Evolutionary conservation across 2,113 vertebrate genomes (phyloP), one percentile per base, ranked within the genome.

Genomic region (Cairina moschata): DNA sequence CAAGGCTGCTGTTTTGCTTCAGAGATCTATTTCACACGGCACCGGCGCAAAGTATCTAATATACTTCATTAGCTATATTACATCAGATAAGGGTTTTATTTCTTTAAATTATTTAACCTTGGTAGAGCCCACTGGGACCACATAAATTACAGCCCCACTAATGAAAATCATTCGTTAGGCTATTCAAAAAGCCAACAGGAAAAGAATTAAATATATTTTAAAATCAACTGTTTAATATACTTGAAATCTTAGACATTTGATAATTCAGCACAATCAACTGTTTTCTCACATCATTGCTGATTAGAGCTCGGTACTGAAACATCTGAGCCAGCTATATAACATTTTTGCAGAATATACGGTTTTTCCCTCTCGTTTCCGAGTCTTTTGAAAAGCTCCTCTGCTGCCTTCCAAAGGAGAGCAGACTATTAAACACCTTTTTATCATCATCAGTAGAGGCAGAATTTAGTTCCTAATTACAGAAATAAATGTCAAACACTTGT

Each of bases 91-190:
- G 67, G 94, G 94, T 18, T 95, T 98, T 96, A 96, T 98, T 97
- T 96, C 97, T 94, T 97, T 98, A 98, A 98, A 98, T 98, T 98
- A 98, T 98, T 98, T 98, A 98, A 98, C 98, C 97, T 97, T 97
- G 95, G 89, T 85, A 92, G 94, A 86, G 97, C 97, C 95, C 96
- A 91, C 93, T 95, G 97, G 97, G 96, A 98, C 96, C 85, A 90
- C 95, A 97, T 98, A 97, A 98, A 97, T 98, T 97, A 97, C 93
- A 83, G 95, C 95, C 94, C 96, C 81, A 25, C 97, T 98, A 98
- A 98, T 98, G 97, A 98, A 98, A 98, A 98, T 97, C 97, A 98
- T 97, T 95, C 97, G 94, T 98, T 98, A 97, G 95, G 90, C 91
- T 91, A 94, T 96, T 97, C 85, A 93, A 90, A 79, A 86, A 94